phyloP scores from a whole-genome alignment of 2,888 invertebrate species.

The Yponomeuta sedellus region DNA sequence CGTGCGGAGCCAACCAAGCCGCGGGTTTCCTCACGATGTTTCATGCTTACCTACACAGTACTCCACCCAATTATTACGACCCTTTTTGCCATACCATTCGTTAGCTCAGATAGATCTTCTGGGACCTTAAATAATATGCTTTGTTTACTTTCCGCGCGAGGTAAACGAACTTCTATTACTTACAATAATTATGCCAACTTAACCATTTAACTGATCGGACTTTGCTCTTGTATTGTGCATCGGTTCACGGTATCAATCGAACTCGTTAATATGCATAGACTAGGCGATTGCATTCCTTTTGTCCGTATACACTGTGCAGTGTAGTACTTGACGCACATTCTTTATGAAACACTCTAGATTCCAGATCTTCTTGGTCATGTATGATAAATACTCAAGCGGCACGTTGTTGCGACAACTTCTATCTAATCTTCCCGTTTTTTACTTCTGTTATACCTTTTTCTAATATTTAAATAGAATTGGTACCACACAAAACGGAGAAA shows the following conservation, averaged over 20 bases:
- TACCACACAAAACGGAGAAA: too few species aligned
- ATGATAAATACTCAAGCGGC: too few species aligned
- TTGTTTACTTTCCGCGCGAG: neutral
- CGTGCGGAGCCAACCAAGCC: too few species aligned
- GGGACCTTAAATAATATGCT: neutral
- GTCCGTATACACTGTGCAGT: neutral
- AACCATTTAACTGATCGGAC: neutral
- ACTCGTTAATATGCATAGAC: neutral
- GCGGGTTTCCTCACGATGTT: too few species aligned
- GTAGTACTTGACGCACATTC: neutral
- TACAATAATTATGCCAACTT: neutral
- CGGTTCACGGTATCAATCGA: neutral
- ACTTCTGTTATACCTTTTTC: too few species aligned
- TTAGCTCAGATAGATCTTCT: neutral
- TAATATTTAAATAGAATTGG: too few species aligned
- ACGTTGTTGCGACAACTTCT: too few species aligned
- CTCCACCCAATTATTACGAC: neutral
- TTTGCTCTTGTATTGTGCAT: neutral
- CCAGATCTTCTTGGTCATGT: too few species aligned
- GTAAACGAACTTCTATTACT: neutral
- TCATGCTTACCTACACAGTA: neutral
- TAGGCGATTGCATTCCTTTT: slow-evolving; percentile 1
- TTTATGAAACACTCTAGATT: too few species aligned
- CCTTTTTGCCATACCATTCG: neutral
- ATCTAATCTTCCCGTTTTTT: too few species aligned